phyloP scores from a whole-genome alignment of 2,888 invertebrate genomes.

The Nezara viridula region DNA sequence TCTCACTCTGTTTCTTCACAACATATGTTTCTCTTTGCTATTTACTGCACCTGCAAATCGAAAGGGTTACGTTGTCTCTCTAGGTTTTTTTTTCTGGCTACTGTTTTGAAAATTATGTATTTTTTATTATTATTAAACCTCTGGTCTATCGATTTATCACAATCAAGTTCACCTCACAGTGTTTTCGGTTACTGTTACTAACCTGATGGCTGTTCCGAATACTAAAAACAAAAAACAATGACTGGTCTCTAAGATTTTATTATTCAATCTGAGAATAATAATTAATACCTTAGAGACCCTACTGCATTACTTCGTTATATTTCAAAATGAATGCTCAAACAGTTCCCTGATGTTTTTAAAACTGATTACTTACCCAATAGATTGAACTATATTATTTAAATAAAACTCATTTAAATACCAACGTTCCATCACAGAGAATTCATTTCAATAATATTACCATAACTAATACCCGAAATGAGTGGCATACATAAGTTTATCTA shows the following conservation, averaged over 20 bases:
- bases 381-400: neutral
- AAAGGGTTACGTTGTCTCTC: too few relatives aligned
- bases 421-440: neutral
- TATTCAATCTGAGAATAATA: too few relatives aligned
- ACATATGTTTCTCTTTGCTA: conserved; percentile 38
- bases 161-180: neutral
- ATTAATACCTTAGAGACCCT: neutral
- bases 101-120: too few relatives aligned
- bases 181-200: neutral
- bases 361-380: neutral
- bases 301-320: too few relatives aligned
- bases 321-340: neutral
- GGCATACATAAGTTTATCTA: neutral
- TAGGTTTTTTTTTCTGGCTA: too few relatives aligned
- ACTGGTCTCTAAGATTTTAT: neutral
- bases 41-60: neutral
- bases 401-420: neutral
- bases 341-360: neutral
- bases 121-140: too few relatives aligned
- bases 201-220: neutral
- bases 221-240: neutral
- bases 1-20: conserved; percentile 30
- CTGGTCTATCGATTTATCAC: too few relatives aligned
- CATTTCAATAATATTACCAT: neutral
- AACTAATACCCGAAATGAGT: neutral